Conservation (phyloP, 1,140 invertebrate genomes). For the Trigoniulus corallinus region DNA sequence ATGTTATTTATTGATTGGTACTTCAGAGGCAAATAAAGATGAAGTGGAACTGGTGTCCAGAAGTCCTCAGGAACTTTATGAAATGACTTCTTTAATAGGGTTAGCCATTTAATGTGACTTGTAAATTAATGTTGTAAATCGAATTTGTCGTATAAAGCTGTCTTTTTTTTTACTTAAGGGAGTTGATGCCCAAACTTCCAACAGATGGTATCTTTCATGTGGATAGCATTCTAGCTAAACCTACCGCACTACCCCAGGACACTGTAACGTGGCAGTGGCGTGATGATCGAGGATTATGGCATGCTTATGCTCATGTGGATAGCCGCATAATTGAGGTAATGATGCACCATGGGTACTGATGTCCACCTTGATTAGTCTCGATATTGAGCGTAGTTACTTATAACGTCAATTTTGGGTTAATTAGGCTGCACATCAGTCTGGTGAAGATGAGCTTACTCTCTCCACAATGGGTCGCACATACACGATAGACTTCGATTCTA, state of each 20-base stretch:
- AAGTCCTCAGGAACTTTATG: slow-evolving; percentile 86
- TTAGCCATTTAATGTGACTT: slow-evolving; percentile 16
- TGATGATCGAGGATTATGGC: slow-evolving; percentile 60
- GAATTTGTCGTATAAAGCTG: background rate
- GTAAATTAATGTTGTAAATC: background rate
- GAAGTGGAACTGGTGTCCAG: slow-evolving; percentile 70
- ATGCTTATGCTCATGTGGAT: slow-evolving; percentile 51
- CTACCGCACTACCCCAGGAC: slow-evolving; percentile 31
- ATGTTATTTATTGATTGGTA: slow-evolving; percentile 75
- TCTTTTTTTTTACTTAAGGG: slow-evolving; percentile 23
- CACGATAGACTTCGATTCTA: slow-evolving; percentile 86
- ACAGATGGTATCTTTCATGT: slow-evolving; percentile 86
- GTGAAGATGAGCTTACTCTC: slow-evolving; percentile 85
- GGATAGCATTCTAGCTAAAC: slow-evolving; percentile 65
- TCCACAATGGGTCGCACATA: slow-evolving; percentile 81
- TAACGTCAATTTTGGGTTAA: slow-evolving; percentile 14
- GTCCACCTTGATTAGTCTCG: background rate
- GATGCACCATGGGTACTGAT: background rate
- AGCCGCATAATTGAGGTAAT: slow-evolving; percentile 62
- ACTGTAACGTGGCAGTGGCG: slow-evolving; percentile 89
- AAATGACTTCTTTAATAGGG: slow-evolving; percentile 88
- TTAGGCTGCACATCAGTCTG: slow-evolving; percentile 76
- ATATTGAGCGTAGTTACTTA: background rate
- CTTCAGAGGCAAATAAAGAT: slow-evolving; percentile 35
- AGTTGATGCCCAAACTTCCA: slow-evolving; percentile 86